Base-by-base conservation (phyloP, 2,888 invertebrate genomes). In the Volucella bombylans region DNA sequence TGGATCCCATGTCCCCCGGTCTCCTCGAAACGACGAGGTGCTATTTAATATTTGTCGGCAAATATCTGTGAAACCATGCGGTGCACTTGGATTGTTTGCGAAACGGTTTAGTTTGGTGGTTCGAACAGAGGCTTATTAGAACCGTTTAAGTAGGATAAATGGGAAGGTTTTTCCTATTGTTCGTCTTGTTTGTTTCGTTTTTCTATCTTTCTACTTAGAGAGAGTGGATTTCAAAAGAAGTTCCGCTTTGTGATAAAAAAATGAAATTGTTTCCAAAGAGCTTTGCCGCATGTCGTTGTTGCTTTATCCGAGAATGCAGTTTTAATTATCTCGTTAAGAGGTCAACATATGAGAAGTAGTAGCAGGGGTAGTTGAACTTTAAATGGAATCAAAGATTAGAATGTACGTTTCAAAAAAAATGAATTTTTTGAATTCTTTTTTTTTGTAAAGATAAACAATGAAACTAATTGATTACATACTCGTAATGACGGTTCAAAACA, bases 21-120 rank as follows among this genome's bases (percentile, higher is more conserved):
- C 57, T 45, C n/a, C 50, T 47, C 61, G 59, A 76, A 81, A 81
- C 77, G 77, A 81, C 77, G 77, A 81, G 81, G 65, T 81, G 68
- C 62, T 59, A 76, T 81, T 77, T 65, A 71, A 76, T 57, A 76
- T 76, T 76, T 64, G 61, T 61, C 65, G 65, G 59, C 39, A 54
- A 15, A 50, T 49, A 52, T 65, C 57, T 61, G 54, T 77, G 50
- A 43, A 61, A 39, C 67, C 62, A 47, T n/a, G 31, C 31, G 31
- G 31, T 41, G 43, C 43, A 62, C 73, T 82, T 55, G 64, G 59
- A 52, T 54, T 79, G 69, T 83, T 73, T 83, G 79, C 59, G 43
- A 67, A 78, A 74, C 79, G 79, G 79, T 83, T 79, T 59, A 69
- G 69, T 83, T 83, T 79, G 69, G 74, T 79, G 69, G 73, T 65